Evolutionary conservation across 2,888 invertebrate species (phyloP).

Genomic region (Orthosia gothica): DNA sequence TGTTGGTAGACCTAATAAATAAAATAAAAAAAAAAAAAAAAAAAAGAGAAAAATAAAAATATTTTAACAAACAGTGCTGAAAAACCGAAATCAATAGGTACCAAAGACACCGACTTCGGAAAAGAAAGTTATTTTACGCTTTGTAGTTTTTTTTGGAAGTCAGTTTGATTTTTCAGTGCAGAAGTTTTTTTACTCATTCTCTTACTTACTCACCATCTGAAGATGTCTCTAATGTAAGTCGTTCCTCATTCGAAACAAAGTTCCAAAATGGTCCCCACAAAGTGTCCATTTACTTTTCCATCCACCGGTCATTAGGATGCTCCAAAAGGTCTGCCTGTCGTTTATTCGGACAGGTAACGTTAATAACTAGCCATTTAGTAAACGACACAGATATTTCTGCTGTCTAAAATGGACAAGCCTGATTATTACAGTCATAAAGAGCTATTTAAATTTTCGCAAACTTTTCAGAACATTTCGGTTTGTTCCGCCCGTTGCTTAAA

Average conservation of each 20-base stretch:
- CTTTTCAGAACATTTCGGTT: slow-evolving; percentile 32
- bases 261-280: slow-evolving; percentile 26
- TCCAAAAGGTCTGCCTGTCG: slow-evolving; percentile 46
- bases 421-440: slow-evolving; percentile 43
- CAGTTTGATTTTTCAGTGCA: too few relatives aligned
- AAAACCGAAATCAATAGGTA: too few relatives aligned
- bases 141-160: too few relatives aligned
- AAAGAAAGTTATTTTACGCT: too few relatives aligned
- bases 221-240: too few relatives aligned
- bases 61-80: too few relatives aligned
- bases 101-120: too few relatives aligned
- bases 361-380: slow-evolving; percentile 60
- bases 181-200: too few relatives aligned
- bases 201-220: too few relatives aligned
- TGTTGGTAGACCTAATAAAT: too few relatives aligned
- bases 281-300: slow-evolving; percentile 33
- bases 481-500: slow-evolving; percentile 13
- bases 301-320: slow-evolving; percentile 49
- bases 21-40: too few relatives aligned
- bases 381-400: slow-evolving; percentile 59
- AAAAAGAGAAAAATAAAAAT: too few relatives aligned
- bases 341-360: slow-evolving; percentile 57
- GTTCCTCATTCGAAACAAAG: slow-evolving; percentile 25
- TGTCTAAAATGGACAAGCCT: slow-evolving; percentile 40
- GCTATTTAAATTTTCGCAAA: slow-evolving; percentile 49